Base-by-base conservation (phyloP, 2,797 vertebrate species). In the Xiphorhynchus erythropygius region DNA sequence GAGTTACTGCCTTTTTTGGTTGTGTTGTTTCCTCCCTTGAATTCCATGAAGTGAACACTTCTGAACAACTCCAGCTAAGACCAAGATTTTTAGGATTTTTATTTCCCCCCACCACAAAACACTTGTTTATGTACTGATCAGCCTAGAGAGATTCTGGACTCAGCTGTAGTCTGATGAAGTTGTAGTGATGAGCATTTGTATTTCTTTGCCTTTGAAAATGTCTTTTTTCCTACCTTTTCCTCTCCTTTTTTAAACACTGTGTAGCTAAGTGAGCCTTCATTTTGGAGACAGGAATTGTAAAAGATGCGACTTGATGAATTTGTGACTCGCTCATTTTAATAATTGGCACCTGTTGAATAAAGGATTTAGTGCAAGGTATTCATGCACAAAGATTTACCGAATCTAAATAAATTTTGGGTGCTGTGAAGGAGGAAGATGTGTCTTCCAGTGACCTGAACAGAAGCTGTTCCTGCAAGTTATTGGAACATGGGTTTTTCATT, bases 1-100 rank as follows among this genome's bases (percentile, higher is more conserved):
- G 57, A 91, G 42, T 85, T 92, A 69, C 76, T 87, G 76, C 85
- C 78, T 73, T 79, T 83, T 94, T 93, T 27, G 35, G 63, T 62
- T 68, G 55, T 78, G 62, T 41, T 87, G 32, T 71, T 91, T 86
- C 70, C 83, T 62, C 57, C 35, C 28, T 78, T 86, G 62, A 78
- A 69, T 71, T 88, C 59, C 46, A 14, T 69, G 30, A 75, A 84
- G 87, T 21, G 55, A n/a, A 41, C 3, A 2, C 37, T 83, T 84
- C 11, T 46, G 63, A 79, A 41, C 15, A 57, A 57, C 14, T 62
- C 25, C 33, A 49, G 32, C 64, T 63, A 59, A 77, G 28, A 82
- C 24, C 27, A 32, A 70, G 27, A 18, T 7, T 42, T 86, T 81
- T 18, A 37, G 14, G 13, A 41, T 18, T 56, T 59, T 23, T 9